These are phyloP conservation scores for Rhabdomys dilectus DNA, from an alignment of 2,113 vertebrate species.

Conservation along the genomic window DNA sequence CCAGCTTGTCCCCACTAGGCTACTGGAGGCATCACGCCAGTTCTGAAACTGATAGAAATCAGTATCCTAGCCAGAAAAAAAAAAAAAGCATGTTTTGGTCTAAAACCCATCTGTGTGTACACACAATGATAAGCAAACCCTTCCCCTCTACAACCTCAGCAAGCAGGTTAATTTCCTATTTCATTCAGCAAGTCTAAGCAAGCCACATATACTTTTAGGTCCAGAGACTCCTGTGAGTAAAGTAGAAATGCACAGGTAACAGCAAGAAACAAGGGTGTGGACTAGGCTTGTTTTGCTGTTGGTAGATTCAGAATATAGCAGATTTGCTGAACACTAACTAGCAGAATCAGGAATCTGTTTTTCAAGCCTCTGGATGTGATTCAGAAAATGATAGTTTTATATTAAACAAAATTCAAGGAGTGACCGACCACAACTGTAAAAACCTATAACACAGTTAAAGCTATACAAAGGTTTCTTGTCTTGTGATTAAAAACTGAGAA, in stretches of 20 bases:
- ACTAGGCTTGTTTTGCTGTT: neutral
- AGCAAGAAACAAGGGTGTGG: conserved; percentile 57
- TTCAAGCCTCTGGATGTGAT: neutral
- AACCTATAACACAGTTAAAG: neutral
- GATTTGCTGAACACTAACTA: conserved; percentile 55
- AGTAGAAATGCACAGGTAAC: conserved; percentile 42
- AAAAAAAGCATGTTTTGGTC: neutral
- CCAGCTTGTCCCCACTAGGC: neutral
- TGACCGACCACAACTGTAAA: neutral
- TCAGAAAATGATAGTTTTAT: conserved; percentile 50
- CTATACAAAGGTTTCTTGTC: neutral
- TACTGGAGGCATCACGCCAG: neutral
- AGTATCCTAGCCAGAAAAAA: neutral
- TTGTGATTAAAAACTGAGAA: conserved; percentile 25
- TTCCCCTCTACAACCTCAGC: conserved; percentile 8
- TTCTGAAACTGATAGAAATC: neutral
- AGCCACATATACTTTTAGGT: neutral
- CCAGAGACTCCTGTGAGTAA: conserved; percentile 8
- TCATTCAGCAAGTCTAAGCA: conserved; percentile 28
- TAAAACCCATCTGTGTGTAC: conserved; percentile 34
- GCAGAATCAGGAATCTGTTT: neutral
- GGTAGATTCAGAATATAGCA: conserved; percentile 25
- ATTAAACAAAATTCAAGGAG: conserved; percentile 27
- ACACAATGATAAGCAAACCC: neutral
- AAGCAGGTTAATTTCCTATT: neutral